Conservation (phyloP, 2,888 invertebrate species). For the Orgyia antiqua region DNA sequence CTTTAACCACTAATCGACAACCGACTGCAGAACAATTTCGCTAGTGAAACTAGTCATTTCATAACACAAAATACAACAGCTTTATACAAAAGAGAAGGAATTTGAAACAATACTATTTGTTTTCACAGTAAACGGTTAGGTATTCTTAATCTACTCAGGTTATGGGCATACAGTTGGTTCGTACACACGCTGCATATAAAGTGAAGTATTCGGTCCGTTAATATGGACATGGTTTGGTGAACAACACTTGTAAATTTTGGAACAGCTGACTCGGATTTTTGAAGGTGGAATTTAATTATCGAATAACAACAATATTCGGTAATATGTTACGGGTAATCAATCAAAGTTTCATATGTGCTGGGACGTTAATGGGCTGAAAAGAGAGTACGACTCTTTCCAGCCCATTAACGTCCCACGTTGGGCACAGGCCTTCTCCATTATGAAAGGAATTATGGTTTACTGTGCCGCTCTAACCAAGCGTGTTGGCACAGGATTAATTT, state of each 20-base stretch:
- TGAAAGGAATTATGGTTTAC: no score
- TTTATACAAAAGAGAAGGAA: conserved; percentile 16
- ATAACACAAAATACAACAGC: conserved; percentile 3
- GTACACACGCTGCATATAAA: conserved; percentile 26
- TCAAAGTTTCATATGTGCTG: no score
- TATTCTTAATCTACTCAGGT: conserved; percentile 31
- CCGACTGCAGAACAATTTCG: no score
- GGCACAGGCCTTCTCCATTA: no score
- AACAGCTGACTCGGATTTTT: conserved; percentile 13
- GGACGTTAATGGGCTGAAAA: no score
- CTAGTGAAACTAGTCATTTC: neutral
- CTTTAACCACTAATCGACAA: no score
- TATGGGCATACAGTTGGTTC: conserved; percentile 22
- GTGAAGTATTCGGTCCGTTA: conserved; percentile 25
- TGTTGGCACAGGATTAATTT: no score
- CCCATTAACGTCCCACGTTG: no score
- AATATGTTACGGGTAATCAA: no score
- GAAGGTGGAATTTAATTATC: conserved; percentile 9
- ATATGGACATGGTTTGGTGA: conserved; percentile 20
- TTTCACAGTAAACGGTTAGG: conserved; percentile 24
- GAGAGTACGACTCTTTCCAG: no score
- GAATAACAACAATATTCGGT: no score
- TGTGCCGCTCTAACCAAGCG: no score
- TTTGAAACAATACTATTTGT: conserved; percentile 20
- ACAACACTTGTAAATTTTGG: conserved; percentile 6